Evolutionary conservation across 1,140 invertebrate species (phyloP), one percentile per base, ranked within the genome.

Genomic region (Ceratitis capitata): DNA sequence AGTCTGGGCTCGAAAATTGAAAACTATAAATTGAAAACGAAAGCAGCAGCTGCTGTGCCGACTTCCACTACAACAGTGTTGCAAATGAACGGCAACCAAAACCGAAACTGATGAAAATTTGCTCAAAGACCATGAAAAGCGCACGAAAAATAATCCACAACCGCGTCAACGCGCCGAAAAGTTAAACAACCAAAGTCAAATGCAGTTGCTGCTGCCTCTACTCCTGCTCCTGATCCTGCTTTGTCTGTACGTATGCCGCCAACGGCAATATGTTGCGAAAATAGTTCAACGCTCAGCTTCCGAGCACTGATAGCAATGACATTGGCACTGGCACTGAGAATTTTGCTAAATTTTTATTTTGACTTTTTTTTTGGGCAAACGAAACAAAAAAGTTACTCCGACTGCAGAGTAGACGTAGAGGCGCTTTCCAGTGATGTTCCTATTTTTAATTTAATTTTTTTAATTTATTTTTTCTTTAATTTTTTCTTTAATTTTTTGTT

Each of bases 181-280:
- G 69, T 78, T 78, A 78, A 78, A 45, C 69, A 42, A 35, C 69
- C 69, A 78, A 78, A 78, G 69, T 78, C 69, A 78, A 78, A 78
- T 23, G 19, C 39, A 39, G 39, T 39, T 45, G 69, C 69, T 78
- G 69, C n/a, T 78, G 69, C 51, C 12, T n/a, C 51, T 56, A 56
- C n/a, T n/a, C n/a, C n/a, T n/a, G n/a, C n/a, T n/a, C n/a, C n/a
- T n/a, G n/a, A n/a, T n/a, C n/a, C n/a, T n/a, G n/a, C n/a, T n/a
- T n/a, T n/a, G n/a, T n/a, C n/a, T n/a, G n/a, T n/a, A n/a, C n/a
- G n/a, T n/a, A n/a, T n/a, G 23, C 35, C 35, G 35, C 64, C 23
- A 47, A 45, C 16, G 23, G 35, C 39, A 45, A 45, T 78, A 69
- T 19, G 39, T 42, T n/a, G 39, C 69, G 45, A n/a, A 19, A 78